These are phyloP conservation scores for Caloenas nicobarica DNA, from an alignment of 2,113 vertebrate species.

Conservation along the genomic window DNA sequence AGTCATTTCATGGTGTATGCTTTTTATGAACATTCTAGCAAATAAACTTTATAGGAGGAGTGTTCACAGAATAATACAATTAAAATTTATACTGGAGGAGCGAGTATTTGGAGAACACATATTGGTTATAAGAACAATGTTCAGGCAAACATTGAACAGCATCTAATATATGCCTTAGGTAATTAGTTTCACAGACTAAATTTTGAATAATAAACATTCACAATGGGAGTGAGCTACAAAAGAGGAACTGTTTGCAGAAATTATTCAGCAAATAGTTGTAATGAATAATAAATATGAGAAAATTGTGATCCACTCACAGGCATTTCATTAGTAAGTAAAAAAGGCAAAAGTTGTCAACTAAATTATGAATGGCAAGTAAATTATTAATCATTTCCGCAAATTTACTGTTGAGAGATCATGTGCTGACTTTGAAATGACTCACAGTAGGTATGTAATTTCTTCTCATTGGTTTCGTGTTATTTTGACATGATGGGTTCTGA, in stretches of 20 bases:
- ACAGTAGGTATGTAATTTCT: not conserved
- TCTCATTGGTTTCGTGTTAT: not conserved
- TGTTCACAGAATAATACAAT: not conserved
- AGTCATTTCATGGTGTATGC: not conserved
- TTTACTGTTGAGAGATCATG: not conserved
- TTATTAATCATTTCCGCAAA: conserved; percentile 28
- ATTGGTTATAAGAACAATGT: not conserved
- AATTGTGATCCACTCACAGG: conserved; percentile 13
- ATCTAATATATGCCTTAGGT: not conserved
- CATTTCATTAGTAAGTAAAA: conserved; percentile 33
- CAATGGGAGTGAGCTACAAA: conserved; percentile 12
- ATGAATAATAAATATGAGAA: conserved; percentile 60
- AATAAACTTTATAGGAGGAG: not conserved
- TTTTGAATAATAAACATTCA: conserved; percentile 44
- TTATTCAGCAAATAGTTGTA: conserved; percentile 41
- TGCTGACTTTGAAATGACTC: conserved; percentile 19
- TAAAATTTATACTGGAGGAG: not conserved
- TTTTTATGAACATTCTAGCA: not conserved
- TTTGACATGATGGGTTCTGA: not conserved
- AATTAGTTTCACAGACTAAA: conserved; percentile 12
- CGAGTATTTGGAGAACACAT: not conserved
- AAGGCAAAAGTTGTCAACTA: not conserved
- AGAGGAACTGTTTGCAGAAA: conserved; percentile 27
- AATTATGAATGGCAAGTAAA: conserved; percentile 51
- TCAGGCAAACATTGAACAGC: not conserved